Conservation (phyloP, 2,888 invertebrate species). For the Lathronympha strigana region DNA sequence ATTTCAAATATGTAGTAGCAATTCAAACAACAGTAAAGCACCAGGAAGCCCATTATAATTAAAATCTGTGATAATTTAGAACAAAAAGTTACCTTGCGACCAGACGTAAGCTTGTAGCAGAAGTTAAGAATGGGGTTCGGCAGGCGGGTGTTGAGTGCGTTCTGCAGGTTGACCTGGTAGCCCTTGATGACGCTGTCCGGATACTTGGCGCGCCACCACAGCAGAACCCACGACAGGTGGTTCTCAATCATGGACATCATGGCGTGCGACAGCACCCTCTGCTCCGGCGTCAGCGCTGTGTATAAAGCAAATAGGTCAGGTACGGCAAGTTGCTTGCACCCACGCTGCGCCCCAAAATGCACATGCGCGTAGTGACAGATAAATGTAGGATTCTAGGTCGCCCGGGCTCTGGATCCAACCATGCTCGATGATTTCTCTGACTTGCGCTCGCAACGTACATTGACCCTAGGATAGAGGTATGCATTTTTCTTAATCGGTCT, state of each 20-base stretch:
- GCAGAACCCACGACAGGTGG: conserved; percentile 95
- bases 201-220: conserved; percentile 96
- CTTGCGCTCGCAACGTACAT: conserved; percentile 13
- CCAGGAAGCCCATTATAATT: too few species aligned
- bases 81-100: conserved; percentile 88
- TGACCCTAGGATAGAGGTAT: conserved; percentile 7
- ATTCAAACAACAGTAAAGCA: too few species aligned
- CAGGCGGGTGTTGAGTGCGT: conserved; percentile 93
- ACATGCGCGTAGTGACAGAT: conserved; percentile 65
- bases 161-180: conserved; percentile 96
- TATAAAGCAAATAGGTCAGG: conserved; percentile 52
- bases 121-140: conserved; percentile 95
- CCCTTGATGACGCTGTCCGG: conserved; percentile 95
- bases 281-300: conserved; percentile 90
- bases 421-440: conserved; percentile 6
- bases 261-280: conserved; percentile 94
- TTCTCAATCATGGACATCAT: conserved; percentile 98
- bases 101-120: conserved; percentile 94
- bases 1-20: too few species aligned
- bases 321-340: conserved; percentile 41
- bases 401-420: conserved; percentile 42
- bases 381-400: conserved; percentile 50
- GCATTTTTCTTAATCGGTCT: not conserved
- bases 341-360: conserved; percentile 50
- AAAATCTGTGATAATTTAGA: not conserved